Evolutionary conservation across 2,888 invertebrate species (phyloP).

Genomic region (Caenorhabditis sp.): DNA sequence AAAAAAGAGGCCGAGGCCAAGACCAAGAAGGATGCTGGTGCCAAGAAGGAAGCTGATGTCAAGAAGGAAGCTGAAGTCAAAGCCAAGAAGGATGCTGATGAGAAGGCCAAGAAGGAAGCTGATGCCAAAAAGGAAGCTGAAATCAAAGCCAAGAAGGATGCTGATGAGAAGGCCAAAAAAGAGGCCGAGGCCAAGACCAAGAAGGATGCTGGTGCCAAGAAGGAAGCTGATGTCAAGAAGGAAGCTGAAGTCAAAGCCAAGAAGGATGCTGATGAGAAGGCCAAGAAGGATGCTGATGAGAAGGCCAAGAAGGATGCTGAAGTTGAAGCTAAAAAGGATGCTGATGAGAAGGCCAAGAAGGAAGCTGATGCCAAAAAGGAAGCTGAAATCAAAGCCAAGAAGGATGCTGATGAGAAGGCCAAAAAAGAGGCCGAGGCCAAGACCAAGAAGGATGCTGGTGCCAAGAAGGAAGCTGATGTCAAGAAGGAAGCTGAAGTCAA

Average conservation of each 20-base stretch:
- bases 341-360: constrained; percentile 18
- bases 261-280: constrained; percentile 14
- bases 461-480: constrained; percentile 6
- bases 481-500: constrained; percentile 10
- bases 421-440: constrained; percentile 3
- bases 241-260: constrained; percentile 20
- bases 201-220: constrained; percentile 20
- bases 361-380: constrained; percentile 10
- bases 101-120: constrained; percentile 9
- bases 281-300: too few species aligned
- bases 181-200: constrained; percentile 14
- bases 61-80: constrained; percentile 20
- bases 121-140: constrained; percentile 25
- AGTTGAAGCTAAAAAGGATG: constrained; percentile 9
- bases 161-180: constrained; percentile 23
- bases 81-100: constrained; percentile 16
- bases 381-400: constrained; percentile 13
- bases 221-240: constrained; percentile 22
- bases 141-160: constrained; percentile 24
- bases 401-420: constrained; percentile 12
- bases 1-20: constrained; percentile 10
- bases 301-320: constrained; percentile 4
- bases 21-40: constrained; percentile 17
- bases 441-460: constrained; percentile 6
- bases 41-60: constrained; percentile 6